Percentiles rank a stretch among this genome's conserved stretches.
phyloP scores from a whole-genome alignment of 2,888 invertebrate genomes.

The Andrena fulva region DNA sequence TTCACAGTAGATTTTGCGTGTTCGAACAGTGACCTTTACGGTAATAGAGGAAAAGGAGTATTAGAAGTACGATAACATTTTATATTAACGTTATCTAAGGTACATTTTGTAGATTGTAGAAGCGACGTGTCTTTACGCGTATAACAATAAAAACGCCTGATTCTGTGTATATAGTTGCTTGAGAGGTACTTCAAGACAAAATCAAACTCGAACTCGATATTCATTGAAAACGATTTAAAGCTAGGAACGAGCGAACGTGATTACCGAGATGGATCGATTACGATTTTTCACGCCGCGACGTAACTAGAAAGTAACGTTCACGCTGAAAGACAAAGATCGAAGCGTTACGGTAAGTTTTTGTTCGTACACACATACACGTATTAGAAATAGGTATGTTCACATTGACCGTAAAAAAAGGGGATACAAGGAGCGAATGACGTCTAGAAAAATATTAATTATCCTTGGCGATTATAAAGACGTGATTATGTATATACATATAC shows the following conservation, averaged over 20 bases:
- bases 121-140: slow-evolving; percentile 36
- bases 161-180: slow-evolving; percentile 58
- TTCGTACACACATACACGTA: slow-evolving; percentile 37
- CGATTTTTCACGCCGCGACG: slow-evolving; percentile 65
- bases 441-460: slow-evolving; percentile 61
- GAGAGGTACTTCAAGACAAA: slow-evolving; percentile 21
- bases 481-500: slow-evolving; percentile 73
- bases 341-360: slow-evolving; percentile 29
- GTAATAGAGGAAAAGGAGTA: slow-evolving; percentile 52
- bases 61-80: slow-evolving; percentile 72
- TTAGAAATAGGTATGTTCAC: slow-evolving; percentile 14
- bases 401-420: slow-evolving; percentile 17
- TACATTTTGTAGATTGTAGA: slow-evolving; percentile 72
- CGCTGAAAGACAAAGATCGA: slow-evolving; percentile 30
- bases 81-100: slow-evolving; percentile 75
- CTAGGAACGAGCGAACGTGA: slow-evolving; percentile 14
- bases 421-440: slow-evolving; percentile 46
- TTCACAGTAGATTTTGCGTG: slow-evolving; percentile 53
- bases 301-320: slow-evolving; percentile 69
- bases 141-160: slow-evolving; percentile 42
- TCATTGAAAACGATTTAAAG: slow-evolving; percentile 4
- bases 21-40: slow-evolving; percentile 49
- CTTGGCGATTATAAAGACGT: slow-evolving; percentile 77
- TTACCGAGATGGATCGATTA: slow-evolving; percentile 33
- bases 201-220: slow-evolving; percentile 22